Conservation (phyloP, 2,888 invertebrate genomes). For the Catocala nupta region DNA sequence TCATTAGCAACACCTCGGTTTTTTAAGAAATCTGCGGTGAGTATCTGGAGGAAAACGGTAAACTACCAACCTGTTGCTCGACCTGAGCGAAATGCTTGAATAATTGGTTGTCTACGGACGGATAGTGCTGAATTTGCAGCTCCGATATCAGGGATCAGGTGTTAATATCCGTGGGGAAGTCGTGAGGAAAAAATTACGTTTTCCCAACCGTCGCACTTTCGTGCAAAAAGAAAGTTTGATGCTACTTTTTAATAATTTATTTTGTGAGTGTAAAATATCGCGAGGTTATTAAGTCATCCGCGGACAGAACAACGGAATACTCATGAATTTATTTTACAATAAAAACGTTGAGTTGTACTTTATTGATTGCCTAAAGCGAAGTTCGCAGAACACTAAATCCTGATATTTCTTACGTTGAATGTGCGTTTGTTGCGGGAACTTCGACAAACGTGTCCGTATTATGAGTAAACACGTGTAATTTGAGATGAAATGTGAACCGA, state of each 20-base stretch:
- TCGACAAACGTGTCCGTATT: constrained; percentile 63
- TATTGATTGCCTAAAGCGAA: constrained; percentile 66
- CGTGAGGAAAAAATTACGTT: constrained; percentile 67
- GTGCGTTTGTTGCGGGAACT: constrained; percentile 57
- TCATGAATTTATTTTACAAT: constrained; percentile 33
- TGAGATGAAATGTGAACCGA: constrained; percentile 83
- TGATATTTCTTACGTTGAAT: constrained; percentile 61
- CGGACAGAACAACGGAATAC: constrained; percentile 32
- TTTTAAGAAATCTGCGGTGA: constrained; percentile 61
- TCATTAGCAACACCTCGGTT: constrained; percentile 63
- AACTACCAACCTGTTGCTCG: constrained; percentile 72
- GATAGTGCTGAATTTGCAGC: constrained; percentile 59
- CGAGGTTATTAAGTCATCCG: constrained; percentile 51
- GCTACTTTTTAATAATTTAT: constrained; percentile 36
- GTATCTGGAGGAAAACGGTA: constrained; percentile 69
- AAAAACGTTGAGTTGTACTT: constrained; percentile 44
- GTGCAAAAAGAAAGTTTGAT: constrained; percentile 53
- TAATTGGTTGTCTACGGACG: constrained; percentile 81
- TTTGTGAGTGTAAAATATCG: constrained; percentile 28
- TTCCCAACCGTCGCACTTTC: constrained; percentile 51
- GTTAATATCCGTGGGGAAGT: constrained; percentile 77
- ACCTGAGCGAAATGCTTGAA: constrained; percentile 79
- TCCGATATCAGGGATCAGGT: constrained; percentile 72
- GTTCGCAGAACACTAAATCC: constrained; percentile 67
- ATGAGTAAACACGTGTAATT: constrained; percentile 78